Percentiles rank a stretch among this genome's conserved stretches.
Evolutionary conservation across 1,140 invertebrate genomes (phyloP).

Genomic region (Drosophila paulistorum): DNA sequence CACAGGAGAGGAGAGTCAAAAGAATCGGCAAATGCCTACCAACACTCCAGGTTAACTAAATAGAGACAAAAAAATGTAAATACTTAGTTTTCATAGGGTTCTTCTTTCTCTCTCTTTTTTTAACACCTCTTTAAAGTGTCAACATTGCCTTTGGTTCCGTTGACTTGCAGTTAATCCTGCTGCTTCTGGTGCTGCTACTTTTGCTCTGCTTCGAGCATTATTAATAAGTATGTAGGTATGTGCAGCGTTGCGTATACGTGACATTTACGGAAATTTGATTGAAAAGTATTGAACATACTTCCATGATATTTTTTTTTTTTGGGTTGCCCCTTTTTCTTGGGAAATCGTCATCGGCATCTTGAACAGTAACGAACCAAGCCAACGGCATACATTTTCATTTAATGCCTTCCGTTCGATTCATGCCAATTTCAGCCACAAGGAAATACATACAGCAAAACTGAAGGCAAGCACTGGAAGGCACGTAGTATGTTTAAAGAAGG

Average conservation of each 20-base stretch:
- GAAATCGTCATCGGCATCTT: neutral
- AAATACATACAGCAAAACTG: conserved; percentile 10
- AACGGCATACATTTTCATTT: conserved; percentile 47
- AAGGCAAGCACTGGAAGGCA: conserved; percentile 29
- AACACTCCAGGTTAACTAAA: conserved; percentile 2
- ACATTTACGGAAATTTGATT: conserved; percentile 80
- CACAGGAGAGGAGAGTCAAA: neutral
- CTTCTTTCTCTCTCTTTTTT: neutral
- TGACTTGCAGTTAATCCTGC: conserved; percentile 20
- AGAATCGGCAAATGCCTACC: neutral
- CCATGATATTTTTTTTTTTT: conserved; percentile 24
- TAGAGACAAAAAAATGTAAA: neutral
- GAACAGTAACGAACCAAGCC: neutral
- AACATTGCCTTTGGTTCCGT: conserved; percentile 14
- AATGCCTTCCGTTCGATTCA: conserved; percentile 48
- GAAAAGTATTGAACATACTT: conserved; percentile 73
- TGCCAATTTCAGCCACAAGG: conserved; percentile 48
- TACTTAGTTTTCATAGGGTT: neutral
- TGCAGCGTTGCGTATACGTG: conserved; percentile 68
- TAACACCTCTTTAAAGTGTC: conserved; percentile 10
- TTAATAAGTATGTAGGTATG: conserved; percentile 62
- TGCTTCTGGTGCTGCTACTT: neutral
- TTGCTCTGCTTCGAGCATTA: conserved; percentile 44
- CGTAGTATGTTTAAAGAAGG: conserved; percentile 32
- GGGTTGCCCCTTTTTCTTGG: conserved; percentile 42